phyloP scores from a whole-genome alignment of 1,140 invertebrate genomes.

The Cydia pomonella region DNA sequence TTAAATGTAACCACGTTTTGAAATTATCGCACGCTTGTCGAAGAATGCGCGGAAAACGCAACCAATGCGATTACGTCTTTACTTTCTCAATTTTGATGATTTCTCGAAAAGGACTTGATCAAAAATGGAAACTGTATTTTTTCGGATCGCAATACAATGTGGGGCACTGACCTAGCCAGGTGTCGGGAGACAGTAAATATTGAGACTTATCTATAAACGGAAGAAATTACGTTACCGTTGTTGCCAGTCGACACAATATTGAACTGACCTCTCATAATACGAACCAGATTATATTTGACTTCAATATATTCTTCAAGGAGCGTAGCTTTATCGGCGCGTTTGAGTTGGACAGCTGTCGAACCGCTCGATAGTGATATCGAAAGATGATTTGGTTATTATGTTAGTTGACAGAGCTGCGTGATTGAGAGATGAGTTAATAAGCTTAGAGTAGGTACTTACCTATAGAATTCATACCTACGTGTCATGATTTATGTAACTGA shows the following conservation, averaged over 20 bases:
- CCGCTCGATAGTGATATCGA: slow-evolving; percentile 33
- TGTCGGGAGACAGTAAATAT: slow-evolving; percentile 67
- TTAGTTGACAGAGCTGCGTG: neutral
- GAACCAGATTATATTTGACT: slow-evolving; percentile 58
- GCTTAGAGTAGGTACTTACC: neutral
- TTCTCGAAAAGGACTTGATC: slow-evolving; percentile 41
- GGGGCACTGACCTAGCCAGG: slow-evolving; percentile 68
- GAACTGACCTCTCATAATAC: slow-evolving; percentile 74
- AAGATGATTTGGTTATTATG: slow-evolving; percentile 31
- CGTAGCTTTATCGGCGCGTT: slow-evolving; percentile 52
- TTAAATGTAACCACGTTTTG: slow-evolving; percentile 44
- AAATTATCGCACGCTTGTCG: slow-evolving; percentile 35
- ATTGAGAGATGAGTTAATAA: slow-evolving; percentile 30
- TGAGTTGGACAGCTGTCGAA: slow-evolving; percentile 57
- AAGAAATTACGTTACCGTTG: slow-evolving; percentile 69
- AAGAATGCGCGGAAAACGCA: slow-evolving; percentile 40
- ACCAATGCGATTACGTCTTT: slow-evolving; percentile 45
- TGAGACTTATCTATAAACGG: slow-evolving; percentile 70
- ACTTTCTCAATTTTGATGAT: slow-evolving; percentile 46
- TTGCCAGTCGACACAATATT: slow-evolving; percentile 51
- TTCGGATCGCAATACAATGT: slow-evolving; percentile 35
- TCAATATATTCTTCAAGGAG: slow-evolving; percentile 52
- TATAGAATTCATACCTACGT: neutral
- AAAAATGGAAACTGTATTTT: slow-evolving; percentile 53
- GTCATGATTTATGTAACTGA: neutral